Evolutionary conservation across 2,797 vertebrate species (phyloP).

Genomic region (Falco columbarius): DNA sequence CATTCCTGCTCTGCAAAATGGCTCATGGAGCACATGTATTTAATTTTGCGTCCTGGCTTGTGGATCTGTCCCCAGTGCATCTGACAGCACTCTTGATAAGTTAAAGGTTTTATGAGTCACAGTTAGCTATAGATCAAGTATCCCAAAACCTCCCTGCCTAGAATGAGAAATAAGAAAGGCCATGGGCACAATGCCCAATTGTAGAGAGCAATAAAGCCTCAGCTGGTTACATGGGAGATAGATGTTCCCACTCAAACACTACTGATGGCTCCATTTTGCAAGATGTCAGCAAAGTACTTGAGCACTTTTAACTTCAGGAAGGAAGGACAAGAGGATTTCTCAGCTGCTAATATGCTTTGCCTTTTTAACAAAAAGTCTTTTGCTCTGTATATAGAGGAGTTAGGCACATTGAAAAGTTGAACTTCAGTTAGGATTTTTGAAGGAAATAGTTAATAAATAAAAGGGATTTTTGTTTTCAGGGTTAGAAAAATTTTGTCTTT

Average conservation of each 20-base stretch:
- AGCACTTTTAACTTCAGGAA: neutral
- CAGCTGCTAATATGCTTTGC: neutral
- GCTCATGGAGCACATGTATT: neutral
- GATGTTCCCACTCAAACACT: neutral
- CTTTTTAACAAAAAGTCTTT: neutral
- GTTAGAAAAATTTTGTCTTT: neutral
- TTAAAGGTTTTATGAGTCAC: neutral
- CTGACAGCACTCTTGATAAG: neutral
- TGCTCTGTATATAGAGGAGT: neutral
- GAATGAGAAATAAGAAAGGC: neutral
- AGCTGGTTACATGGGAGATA: neutral
- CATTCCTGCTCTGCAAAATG: neutral
- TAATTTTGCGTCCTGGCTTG: neutral
- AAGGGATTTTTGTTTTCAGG: neutral
- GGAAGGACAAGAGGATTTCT: neutral
- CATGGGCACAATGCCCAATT: neutral
- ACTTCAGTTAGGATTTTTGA: neutral
- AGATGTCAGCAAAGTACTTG: neutral
- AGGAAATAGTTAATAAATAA: neutral
- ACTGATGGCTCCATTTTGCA: neutral
- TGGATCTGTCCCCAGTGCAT: neutral
- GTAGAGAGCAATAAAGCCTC: neutral
- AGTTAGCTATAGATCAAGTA: neutral
- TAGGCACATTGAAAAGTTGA: neutral
- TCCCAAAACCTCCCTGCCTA: neutral